Base-by-base conservation (phyloP, 1,140 invertebrate species). In the Drosophila carrolli region DNA sequence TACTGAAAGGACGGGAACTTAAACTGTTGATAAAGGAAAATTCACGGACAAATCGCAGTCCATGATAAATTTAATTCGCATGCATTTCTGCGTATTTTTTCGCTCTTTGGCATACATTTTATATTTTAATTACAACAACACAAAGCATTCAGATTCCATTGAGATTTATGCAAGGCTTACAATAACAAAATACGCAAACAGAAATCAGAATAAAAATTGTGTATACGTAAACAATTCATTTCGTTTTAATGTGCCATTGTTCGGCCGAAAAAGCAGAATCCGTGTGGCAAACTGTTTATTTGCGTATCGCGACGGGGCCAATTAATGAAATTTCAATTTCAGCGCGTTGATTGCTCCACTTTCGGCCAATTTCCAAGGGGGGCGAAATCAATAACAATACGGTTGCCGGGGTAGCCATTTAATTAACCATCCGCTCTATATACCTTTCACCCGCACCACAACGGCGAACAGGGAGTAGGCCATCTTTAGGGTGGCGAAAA, bases 401-500 rank as follows among this genome's bases (percentile, higher is more conserved):
- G 23, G 7, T 35, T 23, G 19, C 57, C 37, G 29, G 16, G 37
- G 63, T 50, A 53, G 38, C 53, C 58, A 38, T 59, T 86, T 78
- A 82, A 85, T 86, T 88, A 81, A 67, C 44, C 54, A 48, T 29
- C 27, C 27, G 9, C 55, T 57, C 54, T 74, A 41, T 61, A 41
- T 59, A 40, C 53, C 40, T 13, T 63, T 78, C 4, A 56, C 32
- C n/a, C 8, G 78, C 38, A 56, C 48, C 5, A 83, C 63, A 4
- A 91, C 73, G 7, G 84, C 76, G 14, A 91, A 89, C 27, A 91
- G 63, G 4, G 89, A 86, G 54, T 91, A 91, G 13, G 89, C 84
- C 75, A 83, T 89, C 48, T 86, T 91, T 0, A 85, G 47, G 6
- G 85, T 91, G 38, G 65, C 76, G 57, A 77, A 89, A 10, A 91